Conservation (phyloP, 2,797 vertebrate genomes). For the Momotus momota region DNA sequence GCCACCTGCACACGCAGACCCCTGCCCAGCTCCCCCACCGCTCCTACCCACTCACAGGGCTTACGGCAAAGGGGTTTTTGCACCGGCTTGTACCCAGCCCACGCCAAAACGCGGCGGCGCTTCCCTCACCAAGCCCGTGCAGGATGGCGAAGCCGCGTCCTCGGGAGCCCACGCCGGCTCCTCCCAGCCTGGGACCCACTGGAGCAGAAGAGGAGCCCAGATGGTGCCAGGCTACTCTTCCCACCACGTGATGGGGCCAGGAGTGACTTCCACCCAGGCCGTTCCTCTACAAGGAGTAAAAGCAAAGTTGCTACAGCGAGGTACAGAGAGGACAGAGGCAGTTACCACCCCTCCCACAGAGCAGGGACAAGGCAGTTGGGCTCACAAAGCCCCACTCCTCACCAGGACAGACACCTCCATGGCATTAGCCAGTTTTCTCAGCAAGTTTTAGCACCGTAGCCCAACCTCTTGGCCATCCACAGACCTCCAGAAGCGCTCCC, state of each 20-base stretch:
- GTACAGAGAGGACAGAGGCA: background rate
- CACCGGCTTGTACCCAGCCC: accelerated
- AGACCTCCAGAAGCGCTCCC: background rate
- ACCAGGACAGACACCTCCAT: accelerated
- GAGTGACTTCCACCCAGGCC: accelerated
- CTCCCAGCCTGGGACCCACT: background rate
- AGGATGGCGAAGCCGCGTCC: background rate
- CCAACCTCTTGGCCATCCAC: background rate
- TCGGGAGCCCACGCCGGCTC: background rate
- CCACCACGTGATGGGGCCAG: background rate
- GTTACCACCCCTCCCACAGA: background rate
- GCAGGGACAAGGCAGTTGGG: accelerated
- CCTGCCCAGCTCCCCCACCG: accelerated
- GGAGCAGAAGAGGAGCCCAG: background rate
- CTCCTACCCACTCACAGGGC: accelerated
- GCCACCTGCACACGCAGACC: background rate
- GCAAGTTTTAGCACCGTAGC: background rate
- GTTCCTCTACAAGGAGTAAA: accelerated
- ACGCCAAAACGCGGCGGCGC: background rate
- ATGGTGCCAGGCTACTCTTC: background rate
- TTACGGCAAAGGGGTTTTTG: accelerated
- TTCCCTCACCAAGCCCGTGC: accelerated
- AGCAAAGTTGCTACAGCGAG: background rate
- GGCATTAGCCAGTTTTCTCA: background rate
- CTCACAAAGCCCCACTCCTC: background rate